Conservation (phyloP, 2,888 invertebrate species). For the Crossocerus cetratus region DNA sequence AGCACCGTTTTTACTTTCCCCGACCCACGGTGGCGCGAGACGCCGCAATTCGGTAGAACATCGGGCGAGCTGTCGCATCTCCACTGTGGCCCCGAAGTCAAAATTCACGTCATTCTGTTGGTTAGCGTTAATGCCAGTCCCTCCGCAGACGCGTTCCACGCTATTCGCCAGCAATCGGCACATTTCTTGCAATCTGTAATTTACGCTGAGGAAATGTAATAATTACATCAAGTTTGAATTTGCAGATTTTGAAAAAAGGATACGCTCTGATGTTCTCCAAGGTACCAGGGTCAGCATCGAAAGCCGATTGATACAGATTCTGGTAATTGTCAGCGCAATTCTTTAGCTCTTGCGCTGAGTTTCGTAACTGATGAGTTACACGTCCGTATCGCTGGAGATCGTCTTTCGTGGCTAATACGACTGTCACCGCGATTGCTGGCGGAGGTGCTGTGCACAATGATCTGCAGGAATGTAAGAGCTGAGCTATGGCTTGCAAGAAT, state of each 20-base stretch:
- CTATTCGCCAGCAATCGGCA: conserved; percentile 87
- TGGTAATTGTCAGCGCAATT: conserved; percentile 86
- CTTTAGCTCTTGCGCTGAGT: conserved; percentile 86
- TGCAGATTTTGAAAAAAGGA: conserved; percentile 56
- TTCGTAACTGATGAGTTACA: conserved; percentile 87
- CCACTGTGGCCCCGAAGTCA: conserved; percentile 70
- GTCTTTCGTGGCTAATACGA: conserved; percentile 88
- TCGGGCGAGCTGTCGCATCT: conserved; percentile 72
- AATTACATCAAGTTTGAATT: background rate
- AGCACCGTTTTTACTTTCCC: conserved; percentile 73
- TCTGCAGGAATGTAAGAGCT: conserved; percentile 84
- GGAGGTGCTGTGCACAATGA: conserved; percentile 93
- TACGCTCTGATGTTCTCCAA: conserved; percentile 82
- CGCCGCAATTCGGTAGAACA: conserved; percentile 70
- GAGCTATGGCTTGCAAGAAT: conserved; percentile 84
- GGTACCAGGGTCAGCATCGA: conserved; percentile 90
- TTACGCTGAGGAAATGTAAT: conserved; percentile 36
- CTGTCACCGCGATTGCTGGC: conserved; percentile 91
- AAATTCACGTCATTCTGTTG: conserved; percentile 67
- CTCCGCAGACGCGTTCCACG: conserved; percentile 83
- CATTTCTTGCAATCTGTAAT: conserved; percentile 85
- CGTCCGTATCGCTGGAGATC: conserved; percentile 88
- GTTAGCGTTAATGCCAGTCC: conserved; percentile 61
- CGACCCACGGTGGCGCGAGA: conserved; percentile 73
- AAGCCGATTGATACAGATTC: conserved; percentile 88